These are phyloP conservation scores for Morelia viridis DNA, from an alignment of 2,797 vertebrate species.

Conservation along the genomic window DNA sequence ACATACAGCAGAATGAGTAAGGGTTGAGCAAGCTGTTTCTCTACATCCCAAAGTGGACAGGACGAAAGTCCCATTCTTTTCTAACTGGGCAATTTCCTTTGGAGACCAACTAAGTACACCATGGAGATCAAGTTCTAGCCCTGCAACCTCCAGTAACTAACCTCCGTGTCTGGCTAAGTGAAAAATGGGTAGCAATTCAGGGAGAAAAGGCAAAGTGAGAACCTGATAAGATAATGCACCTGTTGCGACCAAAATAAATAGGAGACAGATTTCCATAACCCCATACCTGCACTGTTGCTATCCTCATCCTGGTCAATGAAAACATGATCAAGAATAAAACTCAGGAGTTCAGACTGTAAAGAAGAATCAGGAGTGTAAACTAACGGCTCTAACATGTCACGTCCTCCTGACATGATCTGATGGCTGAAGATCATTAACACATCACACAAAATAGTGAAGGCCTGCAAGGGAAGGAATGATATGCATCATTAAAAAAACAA, in stretches of 20 bases:
- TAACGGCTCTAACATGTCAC: slow-evolving; percentile 92
- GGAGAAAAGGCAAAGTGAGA: background rate
- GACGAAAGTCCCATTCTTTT: background rate
- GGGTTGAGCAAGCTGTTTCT: background rate
- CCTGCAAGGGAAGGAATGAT: slow-evolving; percentile 73
- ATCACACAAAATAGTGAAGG: slow-evolving; percentile 97
- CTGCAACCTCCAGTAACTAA: background rate
- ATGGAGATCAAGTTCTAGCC: background rate
- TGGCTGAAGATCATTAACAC: slow-evolving; percentile 99
- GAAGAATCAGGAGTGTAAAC: slow-evolving; percentile 93
- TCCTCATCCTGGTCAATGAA: slow-evolving; percentile 99
- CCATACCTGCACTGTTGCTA: slow-evolving; percentile 89
- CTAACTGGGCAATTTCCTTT: background rate
- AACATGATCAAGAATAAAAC: slow-evolving; percentile 97
- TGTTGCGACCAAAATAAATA: background rate
- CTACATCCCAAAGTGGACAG: background rate
- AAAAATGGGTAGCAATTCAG: background rate
- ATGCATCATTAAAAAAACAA: background rate
- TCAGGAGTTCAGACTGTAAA: slow-evolving; percentile 92
- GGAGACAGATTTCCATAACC: background rate
- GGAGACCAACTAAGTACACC: background rate
- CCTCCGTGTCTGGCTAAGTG: background rate
- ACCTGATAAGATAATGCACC: background rate
- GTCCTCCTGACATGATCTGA: slow-evolving; percentile 95
- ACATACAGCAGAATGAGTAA: background rate